These are phyloP conservation scores for Drosophila meridionalis DNA, from an alignment of 2,888 invertebrate genomes.

Conservation along the genomic window DNA sequence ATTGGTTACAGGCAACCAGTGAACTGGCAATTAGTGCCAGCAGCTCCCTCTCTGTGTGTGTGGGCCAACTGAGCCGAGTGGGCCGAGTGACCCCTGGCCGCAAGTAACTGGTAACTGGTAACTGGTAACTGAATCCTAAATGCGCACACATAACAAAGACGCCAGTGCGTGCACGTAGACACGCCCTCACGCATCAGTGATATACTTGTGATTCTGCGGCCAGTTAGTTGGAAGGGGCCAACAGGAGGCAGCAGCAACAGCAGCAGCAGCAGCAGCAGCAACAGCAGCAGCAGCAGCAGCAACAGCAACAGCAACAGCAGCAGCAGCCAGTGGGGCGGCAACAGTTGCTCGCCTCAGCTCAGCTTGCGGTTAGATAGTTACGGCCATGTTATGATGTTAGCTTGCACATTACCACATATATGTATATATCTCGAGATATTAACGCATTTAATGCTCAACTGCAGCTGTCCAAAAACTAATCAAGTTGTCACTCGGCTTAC, in stretches of 20 bases:
- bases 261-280: background rate
- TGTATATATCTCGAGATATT: background rate
- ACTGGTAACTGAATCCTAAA: constrained; percentile 2
- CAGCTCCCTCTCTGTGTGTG: background rate
- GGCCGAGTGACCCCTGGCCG: background rate
- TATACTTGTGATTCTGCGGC: constrained; percentile 25
- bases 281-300: background rate
- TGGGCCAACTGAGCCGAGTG: background rate
- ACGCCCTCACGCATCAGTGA: constrained; percentile 44
- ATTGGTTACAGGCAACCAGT: constrained; percentile 3
- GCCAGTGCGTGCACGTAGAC: background rate
- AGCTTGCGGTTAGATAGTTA: constrained; percentile 2
- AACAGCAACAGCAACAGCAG: background rate
- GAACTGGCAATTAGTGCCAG: constrained; percentile 53
- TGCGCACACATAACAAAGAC: constrained; percentile 1
- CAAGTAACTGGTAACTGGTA: constrained; percentile 6
- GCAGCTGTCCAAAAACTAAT: constrained; percentile 1
- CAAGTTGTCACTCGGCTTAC: background rate
- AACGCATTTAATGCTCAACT: constrained; percentile 1
- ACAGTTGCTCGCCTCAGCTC: background rate
- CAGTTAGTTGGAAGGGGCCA: background rate
- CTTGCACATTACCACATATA: background rate
- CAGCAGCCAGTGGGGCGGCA: constrained; percentile 2
- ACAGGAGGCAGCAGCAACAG: background rate
- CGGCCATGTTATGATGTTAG: background rate